These are phyloP conservation scores for Drosophila athabasca DNA, from an alignment of 1,140 invertebrate genomes.

Conservation along the genomic window DNA sequence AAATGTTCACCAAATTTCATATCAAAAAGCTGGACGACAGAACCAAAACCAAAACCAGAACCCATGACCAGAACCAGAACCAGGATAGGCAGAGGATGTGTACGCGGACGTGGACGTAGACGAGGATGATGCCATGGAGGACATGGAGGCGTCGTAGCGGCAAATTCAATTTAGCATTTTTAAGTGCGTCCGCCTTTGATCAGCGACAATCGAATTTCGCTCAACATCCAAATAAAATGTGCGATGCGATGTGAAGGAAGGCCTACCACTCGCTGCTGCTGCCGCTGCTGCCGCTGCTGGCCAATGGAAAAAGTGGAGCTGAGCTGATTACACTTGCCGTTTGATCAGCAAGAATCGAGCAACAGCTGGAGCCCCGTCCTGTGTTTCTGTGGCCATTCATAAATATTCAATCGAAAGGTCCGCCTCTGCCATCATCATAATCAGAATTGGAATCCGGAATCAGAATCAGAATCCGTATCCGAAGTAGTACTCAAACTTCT, in stretches of 20 bases:
- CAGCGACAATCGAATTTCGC: constrained; percentile 82
- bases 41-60: too few relatives aligned
- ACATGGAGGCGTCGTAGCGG: constrained; percentile 66
- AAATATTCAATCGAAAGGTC: constrained; percentile 68
- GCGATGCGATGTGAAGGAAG: constrained; percentile 15
- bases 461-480: constrained; percentile 29
- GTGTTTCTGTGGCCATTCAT: constrained; percentile 49
- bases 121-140: constrained; percentile 8
- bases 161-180: constrained; percentile 84
- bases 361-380: constrained; percentile 41
- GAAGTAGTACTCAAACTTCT: constrained; percentile 35
- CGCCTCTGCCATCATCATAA: constrained; percentile 62
- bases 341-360: constrained; percentile 57
- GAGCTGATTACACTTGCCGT: constrained; percentile 76
- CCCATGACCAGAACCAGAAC: too few relatives aligned
- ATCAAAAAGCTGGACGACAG: constrained; percentile 25
- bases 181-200: constrained; percentile 83
- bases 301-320: constrained; percentile 23
- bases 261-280: background rate
- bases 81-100: constrained; percentile 3
- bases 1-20: constrained; percentile 66
- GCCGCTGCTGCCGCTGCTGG: background rate
- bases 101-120: constrained; percentile 5
- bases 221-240: constrained; percentile 68
- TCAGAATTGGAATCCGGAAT: constrained; percentile 41